Evolutionary conservation across 2,113 vertebrate genomes (phyloP), one percentile per base, ranked within the genome.

Genomic region (Xenopus borealis): DNA sequence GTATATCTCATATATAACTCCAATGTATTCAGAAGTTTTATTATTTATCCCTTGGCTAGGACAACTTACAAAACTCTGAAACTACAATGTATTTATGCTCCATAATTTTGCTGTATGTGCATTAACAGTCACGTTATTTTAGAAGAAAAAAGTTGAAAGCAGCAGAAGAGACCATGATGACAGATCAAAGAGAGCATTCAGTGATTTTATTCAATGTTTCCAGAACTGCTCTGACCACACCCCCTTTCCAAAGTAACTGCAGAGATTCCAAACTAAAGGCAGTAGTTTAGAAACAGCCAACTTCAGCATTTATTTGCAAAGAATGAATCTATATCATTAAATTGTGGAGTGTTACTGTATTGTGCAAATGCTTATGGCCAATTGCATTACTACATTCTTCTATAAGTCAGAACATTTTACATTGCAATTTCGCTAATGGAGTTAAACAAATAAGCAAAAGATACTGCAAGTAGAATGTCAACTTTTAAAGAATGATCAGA

Each of bases 101-200:
- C 23, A 27, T 27, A 27, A 27, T 2, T 27, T 27, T 27, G 2
- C 23, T 27, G 23, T 27, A 27, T 27, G 23, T 1, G 23, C 8
- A 40, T 40, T 40, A 40, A 40, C 33, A 4, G 33, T 40, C 8
- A 1, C 8, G 1, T 40, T 33, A n/a, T 58, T 66, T 18, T 50
- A 7, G 13, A 12, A 6, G 23, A 16, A 67, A 44, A 70, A 23
- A 10, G 0, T 4, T 47, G n/a, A 64, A 68, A 40, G 47, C 74
- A 80, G 78, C 79, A 47, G 46, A 81, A 74, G n/a, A 71, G 75
- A 73, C 12, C 72, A 77, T 73, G 67, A 71, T 75, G 66, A 71
- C 44, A 80, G 71, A 86, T 87, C 81, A 85, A 87, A 87, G 81
- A 72, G 70, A 79, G 55, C 66, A 27, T 27, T 27, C 23, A 3